Base-by-base conservation (phyloP, 2,113 vertebrate genomes). In the Pseudopodoces humilis region DNA sequence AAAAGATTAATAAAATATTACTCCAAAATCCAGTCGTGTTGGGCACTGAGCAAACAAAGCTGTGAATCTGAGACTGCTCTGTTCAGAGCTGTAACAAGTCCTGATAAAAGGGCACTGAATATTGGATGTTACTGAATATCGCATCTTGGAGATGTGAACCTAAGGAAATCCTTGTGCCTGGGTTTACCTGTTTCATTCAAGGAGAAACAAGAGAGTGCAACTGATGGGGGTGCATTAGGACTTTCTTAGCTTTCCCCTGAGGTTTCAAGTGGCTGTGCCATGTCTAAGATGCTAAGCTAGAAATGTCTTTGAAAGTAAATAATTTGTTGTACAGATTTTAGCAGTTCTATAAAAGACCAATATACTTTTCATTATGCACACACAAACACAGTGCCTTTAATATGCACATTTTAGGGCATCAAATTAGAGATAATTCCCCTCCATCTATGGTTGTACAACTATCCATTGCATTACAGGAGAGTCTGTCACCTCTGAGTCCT, bases 1-100 rank as follows among this genome's bases (percentile, higher is more conserved):
- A 83, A 91, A 87, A 76, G 15, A 92, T 72, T 69, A 92, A 92
- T 92, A 81, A 90, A 95, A 91, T 89, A 91, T 58, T 35, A 76
- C 70, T 94, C 74, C 17, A 88, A 91, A 91, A 71, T 64, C 58
- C 44, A 79, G 62, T 84, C 7, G 0, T 83, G 72, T 67, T 88
- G 55, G 43, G 81, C 69, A 88, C 59, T 53, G 70, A 82, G 58
- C 56, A 94, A 92, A 92, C 16, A 44, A 90, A 90, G 58, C 85
- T 46, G 27, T 68, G 63, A 70, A 87, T 55, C 64, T 71, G 44
- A 37, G 79, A 47, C 39, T 82, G 70, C 55, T 58, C 16, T 37
- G 53, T 77, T 89, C 83, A 58, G 75, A 95, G 28, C 55, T 80
- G 47, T 56, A 70, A 84, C 31, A 52, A 20, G 15, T 58, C 60